Evolutionary conservation across 1,140 invertebrate species (phyloP).

Genomic region (Ladona fulva): DNA sequence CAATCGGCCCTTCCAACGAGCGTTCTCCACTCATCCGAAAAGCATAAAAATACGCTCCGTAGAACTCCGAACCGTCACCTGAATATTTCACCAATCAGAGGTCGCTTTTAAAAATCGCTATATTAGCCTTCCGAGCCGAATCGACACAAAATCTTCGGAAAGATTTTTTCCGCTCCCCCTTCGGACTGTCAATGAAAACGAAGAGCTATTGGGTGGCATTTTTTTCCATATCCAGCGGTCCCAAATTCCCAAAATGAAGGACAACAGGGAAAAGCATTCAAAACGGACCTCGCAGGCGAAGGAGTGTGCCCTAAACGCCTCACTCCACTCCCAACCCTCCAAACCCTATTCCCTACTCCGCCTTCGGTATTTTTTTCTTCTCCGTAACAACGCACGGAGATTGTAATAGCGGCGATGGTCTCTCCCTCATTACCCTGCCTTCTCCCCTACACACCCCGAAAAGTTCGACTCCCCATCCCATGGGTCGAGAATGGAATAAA

Average conservation of each 20-base stretch:
- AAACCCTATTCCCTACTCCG: background rate
- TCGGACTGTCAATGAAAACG: slow-evolving; percentile 21
- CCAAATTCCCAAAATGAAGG: background rate
- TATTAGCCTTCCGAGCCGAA: background rate
- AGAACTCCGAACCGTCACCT: background rate
- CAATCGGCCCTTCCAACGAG: background rate
- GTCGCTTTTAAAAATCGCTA: slow-evolving; percentile 6
- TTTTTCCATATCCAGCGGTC: background rate
- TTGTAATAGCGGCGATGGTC: background rate
- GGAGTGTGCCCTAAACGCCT: slow-evolving; percentile 19
- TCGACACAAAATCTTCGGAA: background rate
- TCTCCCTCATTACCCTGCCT: background rate
- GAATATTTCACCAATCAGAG: slow-evolving; percentile 1
- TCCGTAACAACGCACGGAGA: no score
- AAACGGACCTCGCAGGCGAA: background rate
- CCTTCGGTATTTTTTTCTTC: background rate
- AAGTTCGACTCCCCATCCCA: background rate
- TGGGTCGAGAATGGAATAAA: slow-evolving; percentile 13
- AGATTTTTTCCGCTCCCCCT: slow-evolving; percentile 24
- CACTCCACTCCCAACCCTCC: slow-evolving; percentile 16
- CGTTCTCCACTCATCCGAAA: background rate
- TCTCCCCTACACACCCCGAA: slow-evolving; percentile 20
- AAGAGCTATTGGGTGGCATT: slow-evolving; percentile 6
- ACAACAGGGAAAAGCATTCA: slow-evolving; percentile 5
- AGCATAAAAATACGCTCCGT: background rate